A percentile compares a stretch with the other conserved stretches of the same genome.
Conservation (phyloP, 92 coral and sea anemone species). For the Anthopleura xanthogrammica region DNA sequence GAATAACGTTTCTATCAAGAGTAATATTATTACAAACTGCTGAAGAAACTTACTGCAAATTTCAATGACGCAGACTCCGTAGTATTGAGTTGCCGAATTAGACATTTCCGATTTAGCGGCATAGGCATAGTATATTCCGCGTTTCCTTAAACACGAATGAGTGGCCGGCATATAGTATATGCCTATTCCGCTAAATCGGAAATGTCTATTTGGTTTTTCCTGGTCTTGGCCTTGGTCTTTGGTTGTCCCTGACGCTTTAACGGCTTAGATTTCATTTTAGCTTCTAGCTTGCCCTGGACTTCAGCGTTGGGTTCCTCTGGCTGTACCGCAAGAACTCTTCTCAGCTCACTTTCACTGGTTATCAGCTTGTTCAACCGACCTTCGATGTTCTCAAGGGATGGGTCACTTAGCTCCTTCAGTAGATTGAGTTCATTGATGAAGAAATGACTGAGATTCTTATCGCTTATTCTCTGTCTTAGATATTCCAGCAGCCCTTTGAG, state of each 20-base stretch:
- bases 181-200: too few species aligned
- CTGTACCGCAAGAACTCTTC: slow-evolving; percentile 15
- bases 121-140: too few species aligned
- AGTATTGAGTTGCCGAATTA: too few species aligned
- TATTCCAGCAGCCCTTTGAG: slow-evolving; percentile 29
- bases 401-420: slow-evolving; percentile 31
- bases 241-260: not conserved
- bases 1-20: too few species aligned
- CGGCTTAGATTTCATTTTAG: not conserved
- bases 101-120: too few species aligned
- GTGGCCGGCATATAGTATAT: too few species aligned
- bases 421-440: slow-evolving; percentile 50
- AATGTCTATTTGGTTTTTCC: not conserved
- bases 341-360: slow-evolving; percentile 21
- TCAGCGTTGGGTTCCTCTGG: not conserved
- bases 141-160: too few species aligned
- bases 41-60: too few species aligned
- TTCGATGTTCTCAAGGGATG: slow-evolving; percentile 44
- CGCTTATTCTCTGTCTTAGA: slow-evolving; percentile 26
- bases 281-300: not conserved
- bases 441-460: slow-evolving; percentile 26
- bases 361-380: slow-evolving; percentile 43
- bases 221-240: not conserved
- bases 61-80: too few species aligned
- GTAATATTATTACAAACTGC: too few species aligned